Conservation (phyloP, 2,797 vertebrate genomes). For the Karalla daura region DNA sequence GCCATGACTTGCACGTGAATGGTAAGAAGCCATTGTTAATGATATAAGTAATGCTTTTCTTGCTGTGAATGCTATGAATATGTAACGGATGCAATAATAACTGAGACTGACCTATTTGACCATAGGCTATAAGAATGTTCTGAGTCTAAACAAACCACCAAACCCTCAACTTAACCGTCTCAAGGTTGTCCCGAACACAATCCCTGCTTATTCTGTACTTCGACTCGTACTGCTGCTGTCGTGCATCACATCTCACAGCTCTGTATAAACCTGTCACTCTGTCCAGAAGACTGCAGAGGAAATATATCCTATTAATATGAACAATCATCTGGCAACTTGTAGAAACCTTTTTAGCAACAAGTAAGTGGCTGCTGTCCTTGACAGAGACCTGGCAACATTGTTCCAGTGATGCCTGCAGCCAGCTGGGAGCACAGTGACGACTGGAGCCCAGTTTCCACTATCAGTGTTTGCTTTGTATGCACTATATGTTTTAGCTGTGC, state of each 20-base stretch:
- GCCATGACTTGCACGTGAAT: background rate
- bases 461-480: constrained; percentile 14
- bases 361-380: constrained; percentile 27
- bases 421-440: constrained; percentile 9
- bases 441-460: constrained; percentile 3
- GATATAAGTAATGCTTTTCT: background rate
- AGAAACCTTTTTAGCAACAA: constrained; percentile 32
- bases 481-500: background rate
- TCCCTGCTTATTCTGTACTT: constrained; percentile 5
- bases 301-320: constrained; percentile 48
- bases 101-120: background rate
- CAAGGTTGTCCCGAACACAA: constrained; percentile 13
- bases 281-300: constrained; percentile 15
- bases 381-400: constrained; percentile 12
- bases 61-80: background rate
- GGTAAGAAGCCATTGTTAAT: background rate
- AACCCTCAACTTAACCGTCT: background rate
- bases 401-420: constrained; percentile 15
- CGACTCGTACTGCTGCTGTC: background rate
- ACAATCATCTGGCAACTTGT: constrained; percentile 24
- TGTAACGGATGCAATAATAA: background rate
- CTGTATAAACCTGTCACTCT: background rate
- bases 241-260: background rate
- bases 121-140: background rate
- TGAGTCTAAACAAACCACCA: background rate